These are phyloP conservation scores for Gallinago stenura DNA, from an alignment of 2,797 vertebrate genomes.

Conservation along the genomic window DNA sequence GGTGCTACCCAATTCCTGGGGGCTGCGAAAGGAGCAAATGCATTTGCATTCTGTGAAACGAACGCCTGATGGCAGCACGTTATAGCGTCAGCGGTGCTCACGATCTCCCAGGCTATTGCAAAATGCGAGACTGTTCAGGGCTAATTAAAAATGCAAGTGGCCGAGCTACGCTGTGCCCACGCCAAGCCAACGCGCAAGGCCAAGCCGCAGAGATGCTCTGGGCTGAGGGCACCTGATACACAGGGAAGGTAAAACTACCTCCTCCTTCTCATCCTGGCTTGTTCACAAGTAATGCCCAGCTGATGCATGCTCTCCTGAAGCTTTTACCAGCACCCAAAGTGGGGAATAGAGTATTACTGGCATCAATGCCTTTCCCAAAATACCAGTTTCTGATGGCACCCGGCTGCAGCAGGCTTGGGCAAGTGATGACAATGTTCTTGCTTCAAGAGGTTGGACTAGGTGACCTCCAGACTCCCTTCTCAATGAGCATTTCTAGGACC, in stretches of 20 bases:
- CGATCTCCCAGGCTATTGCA: not conserved
- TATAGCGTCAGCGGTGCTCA: constrained; percentile 61
- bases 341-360: rapidly evolving
- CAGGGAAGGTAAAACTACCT: not conserved
- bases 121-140: rapidly evolving
- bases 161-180: rapidly evolving
- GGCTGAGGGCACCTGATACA: rapidly evolving
- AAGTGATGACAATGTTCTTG: not conserved
- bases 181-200: rapidly evolving
- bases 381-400: no score
- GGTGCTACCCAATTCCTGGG: rapidly evolving
- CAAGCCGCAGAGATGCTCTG: rapidly evolving
- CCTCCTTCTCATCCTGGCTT: rapidly evolving
- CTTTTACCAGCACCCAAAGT: not conserved
- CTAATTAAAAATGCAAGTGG: not conserved
- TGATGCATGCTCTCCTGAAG: rapidly evolving
- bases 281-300: not conserved
- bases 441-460: not conserved
- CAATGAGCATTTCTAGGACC: not conserved
- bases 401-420: not conserved
- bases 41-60: constrained; percentile 74
- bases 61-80: constrained; percentile 82
- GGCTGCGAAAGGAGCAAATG: not conserved
- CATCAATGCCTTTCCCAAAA: not conserved
- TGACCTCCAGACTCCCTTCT: not conserved